Percentiles rank a stretch among this genome's conserved stretches.
These are phyloP conservation scores for Malthinus flaveolus DNA, from an alignment of 2,888 invertebrate genomes.

Conservation along the genomic window DNA sequence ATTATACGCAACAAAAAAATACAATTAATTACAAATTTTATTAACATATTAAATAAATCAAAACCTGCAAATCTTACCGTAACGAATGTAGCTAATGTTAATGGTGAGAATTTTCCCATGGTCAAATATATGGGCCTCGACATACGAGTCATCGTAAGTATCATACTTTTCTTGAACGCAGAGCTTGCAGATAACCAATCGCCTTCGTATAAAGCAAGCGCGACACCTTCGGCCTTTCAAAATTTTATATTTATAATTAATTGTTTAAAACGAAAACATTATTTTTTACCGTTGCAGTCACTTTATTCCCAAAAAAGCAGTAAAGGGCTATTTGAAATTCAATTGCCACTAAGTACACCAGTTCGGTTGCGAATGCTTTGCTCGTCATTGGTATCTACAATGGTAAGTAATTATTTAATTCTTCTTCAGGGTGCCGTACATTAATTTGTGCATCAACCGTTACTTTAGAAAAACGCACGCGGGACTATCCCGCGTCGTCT, in stretches of 20 bases:
- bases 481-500: too few relatives aligned
- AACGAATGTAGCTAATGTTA: conserved; percentile 39
- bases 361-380: conserved; percentile 24
- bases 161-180: conserved; percentile 37
- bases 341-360: conserved; percentile 35
- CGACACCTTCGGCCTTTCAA: conserved; percentile 23
- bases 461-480: too few relatives aligned
- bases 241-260: background rate
- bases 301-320: conserved; percentile 39
- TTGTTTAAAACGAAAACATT: background rate
- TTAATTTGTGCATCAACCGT: too few relatives aligned
- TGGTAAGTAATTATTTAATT: background rate
- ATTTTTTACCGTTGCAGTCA: conserved; percentile 34
- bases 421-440: too few relatives aligned
- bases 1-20: background rate
- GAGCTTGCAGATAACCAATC: conserved; percentile 38
- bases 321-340: conserved; percentile 36
- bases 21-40: conserved; percentile 1
- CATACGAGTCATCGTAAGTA: conserved; percentile 40
- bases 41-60: conserved; percentile 1
- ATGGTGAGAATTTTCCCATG: conserved; percentile 41
- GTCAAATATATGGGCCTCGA: conserved; percentile 39
- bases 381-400: conserved; percentile 27
- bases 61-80: conserved; percentile 31
- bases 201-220: conserved; percentile 33